These are phyloP conservation scores for Stictonetta naevosa DNA, from an alignment of 2,113 vertebrate species.

Conservation along the genomic window DNA sequence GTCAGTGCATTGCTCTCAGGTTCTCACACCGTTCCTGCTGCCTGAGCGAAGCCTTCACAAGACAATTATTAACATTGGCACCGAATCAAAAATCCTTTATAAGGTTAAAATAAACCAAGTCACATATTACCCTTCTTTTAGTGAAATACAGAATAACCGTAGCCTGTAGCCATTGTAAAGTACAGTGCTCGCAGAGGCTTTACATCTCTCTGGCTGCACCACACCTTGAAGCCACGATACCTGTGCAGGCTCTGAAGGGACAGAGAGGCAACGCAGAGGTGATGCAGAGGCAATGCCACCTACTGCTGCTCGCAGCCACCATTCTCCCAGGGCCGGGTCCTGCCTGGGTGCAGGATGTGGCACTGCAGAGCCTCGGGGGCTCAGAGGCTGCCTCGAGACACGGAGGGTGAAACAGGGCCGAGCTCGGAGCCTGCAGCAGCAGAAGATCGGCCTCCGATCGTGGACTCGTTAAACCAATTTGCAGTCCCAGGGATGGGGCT, in stretches of 20 bases:
- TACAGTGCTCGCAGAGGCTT: background rate
- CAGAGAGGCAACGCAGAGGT: background rate
- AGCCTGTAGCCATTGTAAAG: background rate
- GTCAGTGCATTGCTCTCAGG: background rate
- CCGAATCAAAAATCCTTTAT: conserved; percentile 23
- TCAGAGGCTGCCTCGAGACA: background rate
- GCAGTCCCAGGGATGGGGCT: background rate
- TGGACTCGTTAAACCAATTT: background rate
- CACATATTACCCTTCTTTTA: background rate
- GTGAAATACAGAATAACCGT: conserved; percentile 1
- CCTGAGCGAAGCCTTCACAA: conserved; percentile 31
- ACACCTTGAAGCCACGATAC: background rate
- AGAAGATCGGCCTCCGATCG: background rate
- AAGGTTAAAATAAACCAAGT: conserved; percentile 60
- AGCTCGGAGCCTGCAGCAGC: background rate
- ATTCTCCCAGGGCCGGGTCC: background rate
- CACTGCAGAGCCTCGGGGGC: background rate
- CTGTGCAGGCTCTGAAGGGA: background rate
- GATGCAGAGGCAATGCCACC: background rate
- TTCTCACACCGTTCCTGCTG: conserved; percentile 58
- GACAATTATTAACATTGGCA: conserved; percentile 67
- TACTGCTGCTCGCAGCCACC: background rate
- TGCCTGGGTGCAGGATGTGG: background rate
- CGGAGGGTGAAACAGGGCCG: background rate
- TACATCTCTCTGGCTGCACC: background rate